Conservation (phyloP, 2,113 vertebrate species). For the Syngnathus floridae region DNA sequence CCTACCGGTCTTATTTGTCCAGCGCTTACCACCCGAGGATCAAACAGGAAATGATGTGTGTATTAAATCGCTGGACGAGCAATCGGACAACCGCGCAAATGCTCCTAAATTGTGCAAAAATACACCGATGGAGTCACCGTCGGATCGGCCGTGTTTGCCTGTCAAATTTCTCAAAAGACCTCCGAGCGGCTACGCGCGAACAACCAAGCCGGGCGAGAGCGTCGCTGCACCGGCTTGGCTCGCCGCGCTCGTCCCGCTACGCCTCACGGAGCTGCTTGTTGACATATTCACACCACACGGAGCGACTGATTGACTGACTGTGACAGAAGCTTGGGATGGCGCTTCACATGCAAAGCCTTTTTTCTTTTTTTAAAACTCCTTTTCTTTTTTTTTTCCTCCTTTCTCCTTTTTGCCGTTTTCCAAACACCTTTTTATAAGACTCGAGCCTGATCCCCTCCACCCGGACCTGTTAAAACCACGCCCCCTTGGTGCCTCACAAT, state of each 20-base stretch:
- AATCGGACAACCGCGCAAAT: not conserved
- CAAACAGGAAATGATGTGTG: constrained; percentile 26
- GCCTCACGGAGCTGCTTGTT: constrained; percentile 68
- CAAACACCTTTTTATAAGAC: constrained; percentile 89
- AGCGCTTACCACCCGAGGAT: constrained; percentile 25
- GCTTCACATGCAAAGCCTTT: constrained; percentile 80
- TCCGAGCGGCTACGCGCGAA: constrained; percentile 13
- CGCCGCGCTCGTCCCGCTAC: constrained; percentile 27
- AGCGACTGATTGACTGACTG: constrained; percentile 3
- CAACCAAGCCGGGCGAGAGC: constrained; percentile 17
- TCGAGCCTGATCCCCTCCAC: constrained; percentile 88
- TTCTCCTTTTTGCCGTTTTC: constrained; percentile 34
- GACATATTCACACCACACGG: constrained; percentile 85
- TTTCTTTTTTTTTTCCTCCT: constrained; percentile 77
- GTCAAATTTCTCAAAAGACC: not conserved
- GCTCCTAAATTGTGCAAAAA: not conserved
- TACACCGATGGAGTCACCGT: not conserved
- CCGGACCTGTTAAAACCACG: constrained; percentile 98
- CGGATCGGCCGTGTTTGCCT: not conserved
- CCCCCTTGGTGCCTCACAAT: constrained; percentile 92
- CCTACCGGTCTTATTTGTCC: constrained; percentile 25
- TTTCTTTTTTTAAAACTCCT: constrained; percentile 69
- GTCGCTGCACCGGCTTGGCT: constrained; percentile 33
- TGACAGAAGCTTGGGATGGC: constrained; percentile 69
- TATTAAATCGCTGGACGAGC: too few species aligned